Base-by-base conservation (phyloP, 2,113 vertebrate species). In the Neogobius melanostomus region DNA sequence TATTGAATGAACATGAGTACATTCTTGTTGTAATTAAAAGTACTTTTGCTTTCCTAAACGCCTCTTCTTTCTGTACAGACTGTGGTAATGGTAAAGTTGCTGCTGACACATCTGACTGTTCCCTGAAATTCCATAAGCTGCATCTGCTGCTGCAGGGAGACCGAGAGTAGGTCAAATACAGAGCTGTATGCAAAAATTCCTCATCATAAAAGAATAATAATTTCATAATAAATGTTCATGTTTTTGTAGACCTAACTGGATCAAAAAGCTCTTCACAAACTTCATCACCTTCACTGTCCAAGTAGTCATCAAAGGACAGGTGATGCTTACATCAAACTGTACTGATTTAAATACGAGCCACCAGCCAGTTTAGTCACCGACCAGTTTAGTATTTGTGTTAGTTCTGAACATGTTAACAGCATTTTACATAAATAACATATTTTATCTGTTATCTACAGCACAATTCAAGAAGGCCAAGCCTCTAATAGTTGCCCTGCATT, bases 221-320 rank as follows among this genome's bases (percentile, higher is more conserved):
- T 14, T 6, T 51, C 11, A 51, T 3, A 14, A 4, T 51, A 51
- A 51, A 6, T 62, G 44, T 80, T 21, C 12, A 43, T 75, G 12
- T 45, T 17, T 0, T 84, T 1, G 1, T 89, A 98, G 95, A 44
- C 95, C 95, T 0, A 92, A 93, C 59, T 97, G 94, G 94, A 77
- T 96, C 61, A 95, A 95, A 85, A 92, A 85, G 80, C 82, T 97
- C 17, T 96, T 97, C 82, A 96, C 93, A 0, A 88, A 96, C 74
- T 94, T 97, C 85, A 90, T 97, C 82, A 95, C 93, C 43, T 95
- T 96, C 66, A 95, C 95, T 1, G 85, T 97, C 68, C 96, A 95
- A 85, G 66, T 97, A 66, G 89, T 93, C 50, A 87, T 97, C 60
- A 96, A 94, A 76, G 87, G 91, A 0, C 95, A 96, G 95, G 96